Evolutionary conservation across 2,888 invertebrate genomes (phyloP).

Genomic region (Polydrusus tereticollis): DNA sequence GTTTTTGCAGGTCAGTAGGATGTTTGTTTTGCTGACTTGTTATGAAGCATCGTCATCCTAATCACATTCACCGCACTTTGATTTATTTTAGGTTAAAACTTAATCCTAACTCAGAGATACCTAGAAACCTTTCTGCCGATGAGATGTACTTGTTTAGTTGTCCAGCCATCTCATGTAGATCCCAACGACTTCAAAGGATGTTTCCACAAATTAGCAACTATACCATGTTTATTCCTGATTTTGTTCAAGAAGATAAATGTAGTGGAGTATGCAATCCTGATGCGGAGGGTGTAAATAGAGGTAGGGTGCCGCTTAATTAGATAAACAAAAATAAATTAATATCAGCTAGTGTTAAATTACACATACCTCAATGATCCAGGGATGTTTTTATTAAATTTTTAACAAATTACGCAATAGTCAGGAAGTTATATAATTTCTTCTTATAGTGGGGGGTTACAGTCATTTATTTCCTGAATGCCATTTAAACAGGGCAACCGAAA

Average conservation of each 20-base stretch:
- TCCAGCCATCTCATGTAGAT: conserved; percentile 67
- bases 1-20: conserved; percentile 68
- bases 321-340: background rate
- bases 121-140: conserved; percentile 39
- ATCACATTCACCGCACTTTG: no score
- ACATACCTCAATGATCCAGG: no score
- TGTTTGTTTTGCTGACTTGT: no score
- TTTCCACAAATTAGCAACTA: conserved; percentile 68
- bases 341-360: no score
- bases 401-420: no score
- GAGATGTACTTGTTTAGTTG: conserved; percentile 55
- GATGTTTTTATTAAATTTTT: no score
- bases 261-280: conserved; percentile 65
- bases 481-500: no score
- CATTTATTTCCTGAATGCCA: no score
- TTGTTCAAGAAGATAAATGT: conserved; percentile 65
- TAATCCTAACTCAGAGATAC: background rate
- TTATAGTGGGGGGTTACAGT: no score
- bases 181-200: conserved; percentile 64
- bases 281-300: conserved; percentile 62
- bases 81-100: conserved; percentile 44
- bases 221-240: conserved; percentile 69
- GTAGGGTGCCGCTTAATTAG: background rate
- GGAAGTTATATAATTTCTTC: no score
- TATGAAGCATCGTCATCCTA: no score